phyloP scores from a whole-genome alignment of 2,888 invertebrate species.

The Pseudoips prasinana region DNA sequence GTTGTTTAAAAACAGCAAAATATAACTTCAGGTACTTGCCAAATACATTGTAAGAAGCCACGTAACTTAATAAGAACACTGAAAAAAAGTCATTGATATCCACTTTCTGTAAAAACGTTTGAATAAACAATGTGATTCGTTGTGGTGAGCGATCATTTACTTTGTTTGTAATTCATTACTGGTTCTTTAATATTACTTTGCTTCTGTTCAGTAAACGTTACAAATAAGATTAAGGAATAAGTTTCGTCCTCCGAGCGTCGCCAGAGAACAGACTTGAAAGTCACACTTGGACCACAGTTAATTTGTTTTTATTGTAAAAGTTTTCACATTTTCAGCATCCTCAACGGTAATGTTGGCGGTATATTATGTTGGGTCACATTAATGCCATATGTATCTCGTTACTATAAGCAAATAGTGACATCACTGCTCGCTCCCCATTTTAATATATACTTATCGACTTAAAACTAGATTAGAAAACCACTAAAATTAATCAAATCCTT shows the following conservation, averaged over 20 bases:
- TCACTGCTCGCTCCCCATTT: not conserved
- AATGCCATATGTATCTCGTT: slow-evolving; percentile 23
- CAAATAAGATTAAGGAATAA: slow-evolving; percentile 63
- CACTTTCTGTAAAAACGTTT: too few species aligned
- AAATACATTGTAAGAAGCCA: not conserved
- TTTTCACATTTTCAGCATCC: slow-evolving; percentile 62
- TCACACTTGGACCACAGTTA: slow-evolving; percentile 60
- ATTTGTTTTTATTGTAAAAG: slow-evolving; percentile 75
- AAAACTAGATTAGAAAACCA: too few species aligned
- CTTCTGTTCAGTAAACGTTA: slow-evolving; percentile 40
- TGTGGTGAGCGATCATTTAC: slow-evolving; percentile 19
- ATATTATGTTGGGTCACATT: slow-evolving; percentile 32
- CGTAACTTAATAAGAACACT: not conserved
- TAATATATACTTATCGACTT: too few species aligned
- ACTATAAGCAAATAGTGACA: slow-evolving; percentile 6
- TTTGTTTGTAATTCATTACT: slow-evolving; percentile 41
- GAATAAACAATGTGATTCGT: slow-evolving; percentile 7
- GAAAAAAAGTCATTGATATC: too few species aligned
- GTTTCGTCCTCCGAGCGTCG: slow-evolving; percentile 54
- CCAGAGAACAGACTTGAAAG: slow-evolving; percentile 50
- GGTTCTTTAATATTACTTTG: slow-evolving; percentile 37
- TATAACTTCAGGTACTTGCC: not conserved
- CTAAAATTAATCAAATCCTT: too few species aligned
- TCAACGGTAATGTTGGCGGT: slow-evolving; percentile 44
- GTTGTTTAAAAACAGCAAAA: too few species aligned